Conservation (phyloP, 2,888 invertebrate genomes). For the Mechanitis mazaeus region DNA sequence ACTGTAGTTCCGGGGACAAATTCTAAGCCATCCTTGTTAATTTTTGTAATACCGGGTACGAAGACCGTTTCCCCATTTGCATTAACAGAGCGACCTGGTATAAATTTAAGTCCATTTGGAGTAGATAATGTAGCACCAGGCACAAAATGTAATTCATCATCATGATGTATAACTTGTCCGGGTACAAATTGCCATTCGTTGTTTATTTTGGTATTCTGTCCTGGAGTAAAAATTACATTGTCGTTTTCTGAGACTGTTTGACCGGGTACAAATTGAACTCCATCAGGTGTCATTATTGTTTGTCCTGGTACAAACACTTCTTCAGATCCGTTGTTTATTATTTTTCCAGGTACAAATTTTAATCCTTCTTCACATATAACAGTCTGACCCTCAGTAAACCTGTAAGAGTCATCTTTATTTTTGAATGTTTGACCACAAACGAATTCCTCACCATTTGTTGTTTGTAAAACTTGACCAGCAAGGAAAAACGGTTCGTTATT, state of each 20-base stretch:
- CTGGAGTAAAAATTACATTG: conserved; percentile 78
- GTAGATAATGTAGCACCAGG: conserved; percentile 80
- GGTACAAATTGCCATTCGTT: conserved; percentile 80
- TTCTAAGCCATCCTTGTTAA: conserved; percentile 55
- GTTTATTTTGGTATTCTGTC: conserved; percentile 75
- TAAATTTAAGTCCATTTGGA: conserved; percentile 78
- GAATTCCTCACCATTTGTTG: conserved; percentile 75
- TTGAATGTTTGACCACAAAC: conserved; percentile 80
- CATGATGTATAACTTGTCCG: conserved; percentile 78
- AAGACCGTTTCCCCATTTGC: conserved; percentile 74
- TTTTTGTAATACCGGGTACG: conserved; percentile 77
- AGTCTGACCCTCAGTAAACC: conserved; percentile 79
- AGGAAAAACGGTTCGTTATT: conserved; percentile 80
- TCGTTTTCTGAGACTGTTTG: conserved; percentile 74
- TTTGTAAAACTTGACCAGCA: conserved; percentile 81
- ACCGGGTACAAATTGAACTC: conserved; percentile 80
- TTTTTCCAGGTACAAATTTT: conserved; percentile 79
- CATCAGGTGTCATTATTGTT: conserved; percentile 76
- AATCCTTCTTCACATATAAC: conserved; percentile 78
- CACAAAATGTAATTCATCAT: conserved; percentile 75
- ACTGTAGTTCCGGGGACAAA: conserved; percentile 80
- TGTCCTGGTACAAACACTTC: conserved; percentile 79
- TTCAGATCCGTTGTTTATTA: conserved; percentile 64
- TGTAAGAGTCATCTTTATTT: conserved; percentile 71
- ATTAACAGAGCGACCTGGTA: conserved; percentile 79